Evolutionary conservation across 1,140 invertebrate genomes (phyloP).

Genomic region (Drosophila tristis): DNA sequence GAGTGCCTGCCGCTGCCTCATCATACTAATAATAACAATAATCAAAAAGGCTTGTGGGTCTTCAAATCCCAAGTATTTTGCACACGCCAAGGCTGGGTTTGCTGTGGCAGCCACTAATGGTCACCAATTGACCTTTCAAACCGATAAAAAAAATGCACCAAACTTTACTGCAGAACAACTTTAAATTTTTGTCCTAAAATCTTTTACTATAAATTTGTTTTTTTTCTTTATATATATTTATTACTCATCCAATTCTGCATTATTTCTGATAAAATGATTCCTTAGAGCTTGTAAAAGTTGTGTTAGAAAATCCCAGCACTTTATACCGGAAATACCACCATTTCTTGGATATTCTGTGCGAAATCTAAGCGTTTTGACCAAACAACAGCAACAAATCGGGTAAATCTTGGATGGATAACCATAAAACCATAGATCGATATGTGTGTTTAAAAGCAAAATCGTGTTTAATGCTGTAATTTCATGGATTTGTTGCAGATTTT

Average conservation of each 20-base stretch:
- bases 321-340: constrained; percentile 79
- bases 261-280: constrained; percentile 9
- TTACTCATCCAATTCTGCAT: neutral
- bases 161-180: constrained; percentile 5
- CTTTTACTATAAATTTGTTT: neutral
- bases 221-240: neutral
- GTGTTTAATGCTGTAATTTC: constrained; percentile 4
- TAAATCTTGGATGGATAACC: constrained; percentile 54
- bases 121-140: neutral
- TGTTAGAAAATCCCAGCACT: constrained; percentile 65
- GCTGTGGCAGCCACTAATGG: neutral
- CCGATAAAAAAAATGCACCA: constrained; percentile 29
- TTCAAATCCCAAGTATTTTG: constrained; percentile 33
- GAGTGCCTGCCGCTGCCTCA: constrained; percentile 25
- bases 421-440: constrained; percentile 21
- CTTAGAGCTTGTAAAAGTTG: constrained; percentile 81
- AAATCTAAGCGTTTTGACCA: constrained; percentile 70
- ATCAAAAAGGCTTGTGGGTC: neutral
- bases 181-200: neutral
- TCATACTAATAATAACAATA: constrained; percentile 16
- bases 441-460: constrained; percentile 11
- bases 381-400: constrained; percentile 71
- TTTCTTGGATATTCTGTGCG: constrained; percentile 78
- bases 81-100: constrained; percentile 42
- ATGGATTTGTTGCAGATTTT: constrained; percentile 7